A percentile compares a stretch with the other conserved stretches of the same genome.
Evolutionary conservation across 23 tunicate genomes (phyloP).

Genomic region (Oikopleura dioica): DNA sequence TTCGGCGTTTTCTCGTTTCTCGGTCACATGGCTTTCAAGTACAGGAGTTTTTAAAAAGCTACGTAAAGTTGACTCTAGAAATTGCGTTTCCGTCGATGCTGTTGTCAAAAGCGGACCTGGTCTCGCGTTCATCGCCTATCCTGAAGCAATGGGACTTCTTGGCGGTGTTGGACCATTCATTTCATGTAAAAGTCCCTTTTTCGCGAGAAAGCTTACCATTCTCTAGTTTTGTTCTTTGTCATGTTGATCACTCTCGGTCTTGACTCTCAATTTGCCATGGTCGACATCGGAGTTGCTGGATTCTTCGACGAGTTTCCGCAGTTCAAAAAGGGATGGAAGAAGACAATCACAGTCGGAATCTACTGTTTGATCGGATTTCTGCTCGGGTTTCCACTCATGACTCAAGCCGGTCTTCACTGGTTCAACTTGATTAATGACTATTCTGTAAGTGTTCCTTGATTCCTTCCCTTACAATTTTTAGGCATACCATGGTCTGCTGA

Average conservation of each 20-base stretch:
- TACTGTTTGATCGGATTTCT: neutral
- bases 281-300: neutral
- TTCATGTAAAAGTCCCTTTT: no score
- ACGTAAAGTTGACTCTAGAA: no score
- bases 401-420: neutral
- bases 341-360: conserved; percentile 22
- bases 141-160: conserved; percentile 73
- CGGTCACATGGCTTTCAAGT: conserved; percentile 80
- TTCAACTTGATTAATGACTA: neutral
- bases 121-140: conserved; percentile 86
- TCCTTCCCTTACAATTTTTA: no score
- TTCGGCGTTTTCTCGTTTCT: conserved; percentile 88
- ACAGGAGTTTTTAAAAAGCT: no score
- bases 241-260: conserved; percentile 42
- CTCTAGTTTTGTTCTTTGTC: conserved; percentile 72
- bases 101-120: conserved; percentile 86
- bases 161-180: no score
- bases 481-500: conserved; percentile 49
- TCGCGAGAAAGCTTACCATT: no score
- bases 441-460: no score
- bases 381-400: neutral
- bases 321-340: conserved; percentile 16
- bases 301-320: conserved; percentile 26
- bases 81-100: conserved; percentile 24
- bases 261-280: conserved; percentile 11